Evolutionary conservation across 2,888 invertebrate species (phyloP), one percentile per base, ranked within the genome.

Genomic region (Drosophila colorata): DNA sequence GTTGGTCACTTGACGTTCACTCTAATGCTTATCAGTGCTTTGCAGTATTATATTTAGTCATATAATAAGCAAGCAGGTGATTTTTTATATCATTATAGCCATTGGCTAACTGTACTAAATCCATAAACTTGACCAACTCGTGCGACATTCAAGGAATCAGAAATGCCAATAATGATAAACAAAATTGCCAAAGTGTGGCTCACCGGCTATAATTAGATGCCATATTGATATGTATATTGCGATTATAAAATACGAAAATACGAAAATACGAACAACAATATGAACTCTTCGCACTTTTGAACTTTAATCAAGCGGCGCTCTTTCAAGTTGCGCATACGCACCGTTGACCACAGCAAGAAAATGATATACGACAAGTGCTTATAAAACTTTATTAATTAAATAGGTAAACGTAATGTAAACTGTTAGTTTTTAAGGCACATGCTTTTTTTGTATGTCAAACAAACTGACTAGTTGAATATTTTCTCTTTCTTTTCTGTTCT

Each of bases 401-500:
- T 63, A 77, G 51, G 20, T 60, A 58, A 49, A 37, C n/a, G 53
- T 72, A 65, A 47, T 61, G 64, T 69, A 59, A 58, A 53, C 58
- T 56, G 67, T 52, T 56, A 56, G 47, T 47, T 14, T 64, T 87
- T 66, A 74, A 78, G 76, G 78, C 78, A 73, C 72, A 61, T 73
- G 60, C 58, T 72, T 70, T 69, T 28, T 28, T 67, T 79, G 66
- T 79, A 79, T 79, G 70, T 82, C 69, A 88, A 73, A 80, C 69
- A 78, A 75, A 78, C 71, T 84, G 84, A 84, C 84, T 83, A 83
- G 84, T 78, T 84, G 58, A 41, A 67, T 71, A 33, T 13, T 13
- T 9, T 28, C 8, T 8, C 2, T 28, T 28, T 28, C 9, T 28
- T 28, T 28, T 9, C 2, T 28, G 2, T 33, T 13, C 13, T 73